Evolutionary conservation across 1,140 invertebrate genomes (phyloP).

Genomic region (Hylaeus volcanicus): DNA sequence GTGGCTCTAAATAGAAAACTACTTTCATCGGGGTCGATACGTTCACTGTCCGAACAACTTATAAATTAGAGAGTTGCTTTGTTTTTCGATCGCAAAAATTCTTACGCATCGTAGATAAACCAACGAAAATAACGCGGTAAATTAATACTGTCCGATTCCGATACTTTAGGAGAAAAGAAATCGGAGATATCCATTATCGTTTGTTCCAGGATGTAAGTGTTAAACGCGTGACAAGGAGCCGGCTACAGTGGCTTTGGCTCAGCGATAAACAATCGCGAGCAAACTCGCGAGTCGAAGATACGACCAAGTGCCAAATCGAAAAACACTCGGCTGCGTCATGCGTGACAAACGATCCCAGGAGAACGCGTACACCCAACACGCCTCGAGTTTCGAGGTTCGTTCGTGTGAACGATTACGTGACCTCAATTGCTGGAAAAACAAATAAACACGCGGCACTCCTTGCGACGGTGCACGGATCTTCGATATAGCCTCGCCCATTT

Average conservation of each 20-base stretch:
- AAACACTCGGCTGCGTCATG: slow-evolving; percentile 9
- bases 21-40: not conserved
- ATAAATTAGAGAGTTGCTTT: too few species aligned
- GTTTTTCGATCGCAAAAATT: too few species aligned
- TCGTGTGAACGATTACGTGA: slow-evolving; percentile 1
- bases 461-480: not conserved
- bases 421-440: not conserved
- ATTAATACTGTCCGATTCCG: too few species aligned
- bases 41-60: too few species aligned
- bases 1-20: not conserved
- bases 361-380: not conserved
- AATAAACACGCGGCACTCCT: not conserved
- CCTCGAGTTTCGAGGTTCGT: not conserved
- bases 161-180: too few species aligned
- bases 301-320: not conserved
- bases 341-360: not conserved
- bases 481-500: not conserved
- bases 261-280: not conserved
- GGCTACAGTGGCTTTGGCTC: not conserved
- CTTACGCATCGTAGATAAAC: too few species aligned
- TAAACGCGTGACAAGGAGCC: not conserved
- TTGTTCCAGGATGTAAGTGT: too few species aligned
- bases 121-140: too few species aligned
- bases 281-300: slow-evolving; percentile 1
- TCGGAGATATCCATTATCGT: too few species aligned